These are phyloP conservation scores for Schizaphis graminum DNA, from an alignment of 2,888 invertebrate species.

Conservation along the genomic window DNA sequence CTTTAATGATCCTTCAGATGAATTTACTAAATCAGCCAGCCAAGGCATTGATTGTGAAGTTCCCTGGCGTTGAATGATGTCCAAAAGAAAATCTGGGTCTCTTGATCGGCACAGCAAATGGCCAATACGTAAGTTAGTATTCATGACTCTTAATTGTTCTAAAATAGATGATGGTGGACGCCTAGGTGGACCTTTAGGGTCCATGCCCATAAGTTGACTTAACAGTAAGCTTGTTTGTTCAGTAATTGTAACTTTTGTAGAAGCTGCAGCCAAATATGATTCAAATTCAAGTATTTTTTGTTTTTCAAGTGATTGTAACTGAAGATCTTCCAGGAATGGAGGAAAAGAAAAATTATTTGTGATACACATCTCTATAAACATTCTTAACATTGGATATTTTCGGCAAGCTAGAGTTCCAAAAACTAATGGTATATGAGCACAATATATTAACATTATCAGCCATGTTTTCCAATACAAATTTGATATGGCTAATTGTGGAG, in stretches of 20 bases:
- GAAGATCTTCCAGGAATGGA: constrained; percentile 77
- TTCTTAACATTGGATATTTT: constrained; percentile 89
- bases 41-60: constrained; percentile 96
- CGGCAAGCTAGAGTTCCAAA: constrained; percentile 91
- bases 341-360: constrained; percentile 86
- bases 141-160: constrained; percentile 84
- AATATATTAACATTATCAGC: constrained; percentile 87
- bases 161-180: constrained; percentile 84
- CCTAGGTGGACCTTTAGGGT: constrained; percentile 86
- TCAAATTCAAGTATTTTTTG: constrained; percentile 90
- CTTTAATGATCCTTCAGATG: constrained; percentile 87
- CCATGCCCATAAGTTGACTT: constrained; percentile 84
- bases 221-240: constrained; percentile 90
- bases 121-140: constrained; percentile 85
- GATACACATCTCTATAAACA: constrained; percentile 96
- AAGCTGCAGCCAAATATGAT: constrained; percentile 90
- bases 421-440: constrained; percentile 91
- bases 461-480: constrained; percentile 96
- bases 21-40: constrained; percentile 93
- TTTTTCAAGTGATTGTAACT: constrained; percentile 80
- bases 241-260: constrained; percentile 86
- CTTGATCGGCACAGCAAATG: constrained; percentile 89
- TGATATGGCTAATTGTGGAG: constrained; percentile 92
- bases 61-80: constrained; percentile 89
- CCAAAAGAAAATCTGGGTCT: constrained; percentile 91